A percentile compares a stretch with the other conserved stretches of the same genome.
phyloP scores from a whole-genome alignment of 2,888 invertebrate species.

The Nemapogon koenigi region DNA sequence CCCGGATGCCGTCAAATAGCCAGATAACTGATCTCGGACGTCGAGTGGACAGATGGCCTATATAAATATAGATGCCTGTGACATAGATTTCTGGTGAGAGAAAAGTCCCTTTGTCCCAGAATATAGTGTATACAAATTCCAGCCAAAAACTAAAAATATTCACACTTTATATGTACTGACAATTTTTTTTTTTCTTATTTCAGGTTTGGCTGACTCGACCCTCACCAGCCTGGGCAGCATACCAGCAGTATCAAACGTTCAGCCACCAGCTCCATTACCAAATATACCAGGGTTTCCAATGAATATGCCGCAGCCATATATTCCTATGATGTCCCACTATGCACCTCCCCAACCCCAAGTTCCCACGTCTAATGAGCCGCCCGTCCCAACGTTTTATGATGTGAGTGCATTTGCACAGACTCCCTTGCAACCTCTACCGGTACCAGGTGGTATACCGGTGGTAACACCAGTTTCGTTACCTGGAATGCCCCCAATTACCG shows the following conservation, averaged over 20 bases:
- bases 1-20: no score
- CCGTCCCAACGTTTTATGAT: conserved; percentile 51
- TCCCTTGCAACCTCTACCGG: conserved; percentile 36
- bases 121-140: no score
- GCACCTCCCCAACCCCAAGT: conserved; percentile 26
- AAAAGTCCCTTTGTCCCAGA: no score
- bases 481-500: conserved; percentile 82
- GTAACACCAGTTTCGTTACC: conserved; percentile 75
- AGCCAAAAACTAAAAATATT: no score
- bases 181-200: conserved; percentile 20
- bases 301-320: conserved; percentile 60
- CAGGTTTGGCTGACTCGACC: conserved; percentile 56
- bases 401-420: conserved; percentile 43
- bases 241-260: conserved; percentile 55
- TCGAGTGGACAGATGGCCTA: no score
- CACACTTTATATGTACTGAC: no score
- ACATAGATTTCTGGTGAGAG: no score
- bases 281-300: conserved; percentile 57
- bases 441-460: conserved; percentile 48
- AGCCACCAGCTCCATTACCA: conserved; percentile 59
- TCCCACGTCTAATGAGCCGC: conserved; percentile 6
- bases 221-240: conserved; percentile 55
- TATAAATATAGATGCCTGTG: no score
- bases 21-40: no score
- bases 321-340: conserved; percentile 56